Evolutionary conservation across 2,888 invertebrate genomes (phyloP).

Genomic region (Alsophila aescularia): DNA sequence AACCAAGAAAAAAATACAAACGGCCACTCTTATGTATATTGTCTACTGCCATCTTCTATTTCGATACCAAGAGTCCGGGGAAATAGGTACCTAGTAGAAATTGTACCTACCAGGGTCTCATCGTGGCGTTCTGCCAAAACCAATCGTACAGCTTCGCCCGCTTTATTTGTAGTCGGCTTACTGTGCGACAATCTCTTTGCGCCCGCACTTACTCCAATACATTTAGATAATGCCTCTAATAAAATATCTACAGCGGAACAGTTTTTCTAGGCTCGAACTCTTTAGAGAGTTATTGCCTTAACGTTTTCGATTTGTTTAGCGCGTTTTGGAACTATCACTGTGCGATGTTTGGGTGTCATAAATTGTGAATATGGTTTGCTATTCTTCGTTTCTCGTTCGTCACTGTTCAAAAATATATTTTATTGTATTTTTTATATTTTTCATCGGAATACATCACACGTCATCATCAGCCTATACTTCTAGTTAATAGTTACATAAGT

Average conservation of each 20-base stretch:
- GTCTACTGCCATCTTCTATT: conserved; percentile 16
- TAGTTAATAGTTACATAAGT: no score
- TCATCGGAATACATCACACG: no score
- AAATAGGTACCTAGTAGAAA: conserved; percentile 20
- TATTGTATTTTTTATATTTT: neutral
- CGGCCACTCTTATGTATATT: conserved; percentile 6
- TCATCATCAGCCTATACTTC: no score
- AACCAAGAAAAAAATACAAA: conserved; percentile 8
- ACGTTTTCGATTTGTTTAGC: conserved; percentile 27
- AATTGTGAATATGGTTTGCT: conserved; percentile 13
- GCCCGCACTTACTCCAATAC: conserved; percentile 52
- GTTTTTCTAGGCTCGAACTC: conserved; percentile 33
- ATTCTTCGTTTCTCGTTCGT: conserved; percentile 7
- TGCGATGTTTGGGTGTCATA: conserved; percentile 8
- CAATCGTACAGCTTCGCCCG: conserved; percentile 55
- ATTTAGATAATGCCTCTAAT: conserved; percentile 45
- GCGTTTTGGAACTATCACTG: conserved; percentile 15
- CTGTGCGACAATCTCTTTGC: conserved; percentile 57
- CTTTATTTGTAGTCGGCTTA: conserved; percentile 68
- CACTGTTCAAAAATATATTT: neutral
- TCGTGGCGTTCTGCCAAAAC: conserved; percentile 66
- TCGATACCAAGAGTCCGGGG: conserved; percentile 13
- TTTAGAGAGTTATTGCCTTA: conserved; percentile 27
- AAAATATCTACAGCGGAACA: conserved; percentile 36
- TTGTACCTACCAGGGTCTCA: conserved; percentile 27